Percentiles rank a stretch among this genome's conserved stretches.
These are phyloP conservation scores for Conus ventricosus DNA, from an alignment of 1,140 invertebrate genomes.

Conservation along the genomic window DNA sequence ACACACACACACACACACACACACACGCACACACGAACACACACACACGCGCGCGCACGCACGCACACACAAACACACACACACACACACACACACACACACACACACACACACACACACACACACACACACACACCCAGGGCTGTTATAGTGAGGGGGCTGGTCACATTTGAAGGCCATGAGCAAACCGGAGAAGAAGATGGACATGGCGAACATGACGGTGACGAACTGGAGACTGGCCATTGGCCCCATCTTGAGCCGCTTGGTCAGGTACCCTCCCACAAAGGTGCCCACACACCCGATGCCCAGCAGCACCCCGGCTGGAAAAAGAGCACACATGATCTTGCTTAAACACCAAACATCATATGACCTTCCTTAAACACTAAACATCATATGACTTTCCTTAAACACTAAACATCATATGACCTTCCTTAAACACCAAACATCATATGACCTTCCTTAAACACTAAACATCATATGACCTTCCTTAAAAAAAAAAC, in stretches of 20 bases:
- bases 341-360: too few relatives aligned
- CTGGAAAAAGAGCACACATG: constrained; percentile 2
- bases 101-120: neutral
- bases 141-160: constrained; percentile 46
- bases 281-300: constrained; percentile 49
- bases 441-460: too few relatives aligned
- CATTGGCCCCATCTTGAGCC: constrained; percentile 51
- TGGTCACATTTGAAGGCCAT: constrained; percentile 59
- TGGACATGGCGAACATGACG: constrained; percentile 19
- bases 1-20: too few relatives aligned
- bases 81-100: neutral
- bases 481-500: too few relatives aligned
- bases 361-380: too few relatives aligned
- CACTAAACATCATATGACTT: too few relatives aligned
- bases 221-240: constrained; percentile 41
- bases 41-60: neutral
- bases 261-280: constrained; percentile 50
- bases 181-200: neutral
- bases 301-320: constrained; percentile 8
- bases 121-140: neutral
- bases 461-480: too few relatives aligned
- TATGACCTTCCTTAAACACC: too few relatives aligned
- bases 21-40: neutral
- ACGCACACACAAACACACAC: neutral
- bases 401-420: too few relatives aligned